Evolutionary conservation across 2,797 vertebrate genomes (phyloP), one percentile per base, ranked within the genome.

Genomic region (Tiaroga cobitis): DNA sequence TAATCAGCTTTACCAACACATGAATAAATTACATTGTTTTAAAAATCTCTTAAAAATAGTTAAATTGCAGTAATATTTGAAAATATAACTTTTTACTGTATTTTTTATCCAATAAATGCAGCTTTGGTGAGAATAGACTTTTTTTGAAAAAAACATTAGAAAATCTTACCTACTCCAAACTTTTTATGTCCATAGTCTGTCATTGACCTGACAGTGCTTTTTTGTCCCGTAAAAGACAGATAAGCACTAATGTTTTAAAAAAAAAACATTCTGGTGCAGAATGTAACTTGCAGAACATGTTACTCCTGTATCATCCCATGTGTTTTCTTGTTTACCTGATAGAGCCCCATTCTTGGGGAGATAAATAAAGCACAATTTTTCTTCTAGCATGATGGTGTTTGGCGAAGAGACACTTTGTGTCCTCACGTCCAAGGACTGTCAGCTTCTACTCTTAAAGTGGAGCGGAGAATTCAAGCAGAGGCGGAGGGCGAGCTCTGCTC

Each of bases 361-460:
- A 41, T 82, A 19, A 56, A 32, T 75, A 34, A 26, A 85, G 37
- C 65, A n/a, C 41, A 59, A 5, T 67, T 84, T 59, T 80, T 89
- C 34, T 89, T 78, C 75, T 76, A 78, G 24, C 39, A 39, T 72
- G 72, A 85, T 37, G 51, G 56, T 80, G 46, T 63, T n/a, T 83
- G 73, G 73, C 16, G 72, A 88, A 51, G 75, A 74, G 46, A 63
- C 85, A 75, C 56, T 84, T 86, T 76, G 73, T 78, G 72, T 79
- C 72, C 32, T 82, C 54, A 37, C 72, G 8, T 87, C 85, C 81
- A 86, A 32, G 88, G 88, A 88, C 88, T 74, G 83, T 81, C 68
- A 43, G 26, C 91, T 91, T 91, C 91, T 86, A 89, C 82, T 86
- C 41, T 86, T 85, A 72, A 74, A 89, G 86, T 37, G 76, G 46